These are phyloP conservation scores for Pseudomyrmex gracilis DNA, from an alignment of 1,140 invertebrate species.

Conservation along the genomic window DNA sequence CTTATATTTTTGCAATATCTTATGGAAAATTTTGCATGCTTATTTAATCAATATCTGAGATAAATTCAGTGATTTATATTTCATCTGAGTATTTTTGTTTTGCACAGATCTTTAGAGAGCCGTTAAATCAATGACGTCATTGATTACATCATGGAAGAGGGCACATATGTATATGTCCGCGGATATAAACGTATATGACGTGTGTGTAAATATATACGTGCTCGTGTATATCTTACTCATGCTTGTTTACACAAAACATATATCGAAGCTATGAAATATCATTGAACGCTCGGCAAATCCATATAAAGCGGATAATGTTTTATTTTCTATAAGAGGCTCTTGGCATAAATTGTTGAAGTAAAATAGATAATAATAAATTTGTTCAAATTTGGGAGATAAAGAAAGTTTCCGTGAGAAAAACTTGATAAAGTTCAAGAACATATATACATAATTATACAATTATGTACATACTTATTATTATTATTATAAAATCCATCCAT, in stretches of 20 bases:
- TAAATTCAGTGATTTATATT: not conserved
- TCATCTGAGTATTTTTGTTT: not conserved
- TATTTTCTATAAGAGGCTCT: not conserved
- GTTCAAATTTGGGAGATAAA: too few relatives aligned
- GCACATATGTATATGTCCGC: not conserved
- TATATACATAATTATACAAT: not conserved
- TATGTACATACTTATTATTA: too few relatives aligned
- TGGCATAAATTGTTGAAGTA: not conserved
- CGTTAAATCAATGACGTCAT: constrained; percentile 65
- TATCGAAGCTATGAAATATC: constrained; percentile 31
- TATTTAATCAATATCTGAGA: not conserved
- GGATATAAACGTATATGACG: constrained; percentile 15
- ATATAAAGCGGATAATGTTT: not conserved
- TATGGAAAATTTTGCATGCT: not conserved
- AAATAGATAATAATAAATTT: not conserved
- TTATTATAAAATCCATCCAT: too few relatives aligned
- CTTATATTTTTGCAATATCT: not conserved
- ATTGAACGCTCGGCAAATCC: not conserved
- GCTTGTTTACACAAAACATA: constrained; percentile 16
- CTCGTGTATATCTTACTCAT: not conserved
- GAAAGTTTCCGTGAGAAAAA: not conserved
- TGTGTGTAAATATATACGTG: not conserved
- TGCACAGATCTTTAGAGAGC: constrained; percentile 5
- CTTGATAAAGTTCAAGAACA: constrained; percentile 8
- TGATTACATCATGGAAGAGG: constrained; percentile 53